Evolutionary conservation across 1,140 invertebrate species (phyloP), one percentile per base, ranked within the genome.

Genomic region (Drosophila eugracilis): DNA sequence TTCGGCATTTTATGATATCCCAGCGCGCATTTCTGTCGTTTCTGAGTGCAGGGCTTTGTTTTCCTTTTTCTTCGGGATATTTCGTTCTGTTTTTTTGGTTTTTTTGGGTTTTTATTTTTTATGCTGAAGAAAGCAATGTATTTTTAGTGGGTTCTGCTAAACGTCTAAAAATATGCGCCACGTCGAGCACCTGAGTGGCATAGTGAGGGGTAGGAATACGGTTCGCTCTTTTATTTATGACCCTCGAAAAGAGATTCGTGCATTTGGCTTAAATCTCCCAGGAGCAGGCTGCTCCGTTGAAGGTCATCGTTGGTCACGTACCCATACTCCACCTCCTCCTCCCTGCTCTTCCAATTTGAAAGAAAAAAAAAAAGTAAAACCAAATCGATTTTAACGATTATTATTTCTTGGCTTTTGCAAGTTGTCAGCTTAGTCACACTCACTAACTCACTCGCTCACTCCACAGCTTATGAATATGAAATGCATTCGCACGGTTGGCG

Each of bases 71-170:
- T 62, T 28, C 21, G 59, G 44, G 44, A 65, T 66, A 50, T 50
- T 44, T 59, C 19, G 22, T 26, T 50, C 62, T 12, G 9, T 32
- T 32, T 32, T 32, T 32, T 26, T 26, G 3, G 26, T 6, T 9
- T 12, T 12, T 1, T 12, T 32, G 30, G 3, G 30, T 41, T 14
- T 62, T 28, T 26, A 5, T 37, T 24, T 30, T 39, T 63, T 73
- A 54, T 63, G 48, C 57, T 74, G 49, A 74, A 85, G 65, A 80
- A 85, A 84, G 73, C 67, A 81, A 86, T 86, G 78, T 86, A 86
- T 86, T 86, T 85, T 88, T 86, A 88, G 83, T 86, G 83, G 72
- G 67, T 80, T 67, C 62, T 88, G 81, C 83, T 86, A 88, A 86
- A 86, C 76, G 75, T 86, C 77, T 88, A 86, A 86, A 86, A 78